Conservation (phyloP, 2,113 vertebrate genomes). For the Gasterosteus aculeatus region DNA sequence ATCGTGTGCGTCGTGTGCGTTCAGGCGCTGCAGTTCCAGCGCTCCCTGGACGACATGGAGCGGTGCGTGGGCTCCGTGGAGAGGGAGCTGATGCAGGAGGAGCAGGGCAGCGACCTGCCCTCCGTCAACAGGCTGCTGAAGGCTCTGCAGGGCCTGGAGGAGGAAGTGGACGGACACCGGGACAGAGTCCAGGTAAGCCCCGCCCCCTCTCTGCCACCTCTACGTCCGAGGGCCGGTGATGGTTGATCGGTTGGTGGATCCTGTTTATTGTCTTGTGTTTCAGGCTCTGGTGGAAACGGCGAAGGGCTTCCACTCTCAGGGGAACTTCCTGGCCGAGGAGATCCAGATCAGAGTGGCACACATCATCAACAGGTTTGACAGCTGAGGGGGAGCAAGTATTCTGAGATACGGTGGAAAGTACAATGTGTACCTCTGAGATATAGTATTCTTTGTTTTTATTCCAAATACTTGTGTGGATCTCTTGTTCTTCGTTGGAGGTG, state of each 20-base stretch:
- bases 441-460: background rate
- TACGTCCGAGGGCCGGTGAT: too few relatives aligned
- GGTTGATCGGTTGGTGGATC: too few relatives aligned
- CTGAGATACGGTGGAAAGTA: background rate
- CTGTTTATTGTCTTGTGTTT: background rate
- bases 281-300: constrained; percentile 81
- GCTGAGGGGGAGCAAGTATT: background rate
- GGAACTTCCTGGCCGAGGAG: constrained; percentile 83
- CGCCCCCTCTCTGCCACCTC: background rate
- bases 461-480: too few relatives aligned
- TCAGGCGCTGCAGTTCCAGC: constrained; percentile 86
- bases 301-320: constrained; percentile 78
- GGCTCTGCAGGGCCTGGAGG: constrained; percentile 84
- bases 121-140: constrained; percentile 82
- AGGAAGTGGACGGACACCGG: constrained; percentile 77
- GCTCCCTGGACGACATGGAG: constrained; percentile 83
- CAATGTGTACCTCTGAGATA: background rate
- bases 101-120: constrained; percentile 75
- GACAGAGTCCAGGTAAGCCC: constrained; percentile 67
- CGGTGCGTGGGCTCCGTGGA: constrained; percentile 84
- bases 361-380: constrained; percentile 83
- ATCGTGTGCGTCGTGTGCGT: background rate
- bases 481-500: too few relatives aligned
- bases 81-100: constrained; percentile 75
- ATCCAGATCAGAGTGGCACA: constrained; percentile 80